phyloP scores from a whole-genome alignment of 2,888 invertebrate genomes.

The Hyposoter didymator region DNA sequence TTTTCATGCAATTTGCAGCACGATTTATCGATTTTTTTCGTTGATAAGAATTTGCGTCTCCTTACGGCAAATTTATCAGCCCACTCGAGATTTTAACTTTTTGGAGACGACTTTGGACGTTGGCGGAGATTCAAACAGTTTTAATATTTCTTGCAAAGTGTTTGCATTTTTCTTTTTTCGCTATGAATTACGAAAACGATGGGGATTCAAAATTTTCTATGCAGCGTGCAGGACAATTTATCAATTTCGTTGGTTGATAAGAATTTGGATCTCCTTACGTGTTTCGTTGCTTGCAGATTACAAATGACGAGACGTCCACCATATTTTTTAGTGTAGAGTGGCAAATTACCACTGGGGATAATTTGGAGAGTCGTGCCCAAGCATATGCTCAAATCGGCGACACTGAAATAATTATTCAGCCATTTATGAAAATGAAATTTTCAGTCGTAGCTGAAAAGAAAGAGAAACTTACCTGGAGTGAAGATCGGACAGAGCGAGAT shows the following conservation, averaged over 20 bases:
- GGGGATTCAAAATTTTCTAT: too few species aligned
- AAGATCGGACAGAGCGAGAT: conserved; percentile 92
- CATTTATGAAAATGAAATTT: background rate
- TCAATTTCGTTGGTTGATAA: too few species aligned
- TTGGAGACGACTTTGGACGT: too few species aligned
- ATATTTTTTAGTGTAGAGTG: conserved; percentile 93
- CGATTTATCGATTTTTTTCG: too few species aligned
- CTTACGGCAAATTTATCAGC: background rate
- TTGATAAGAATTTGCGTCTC: too few species aligned
- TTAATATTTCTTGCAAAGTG: too few species aligned
- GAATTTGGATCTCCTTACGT: conserved; percentile 87
- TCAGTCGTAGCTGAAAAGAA: background rate
- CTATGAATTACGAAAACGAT: too few species aligned
- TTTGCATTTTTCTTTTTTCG: too few species aligned
- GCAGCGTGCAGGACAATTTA: too few species aligned
- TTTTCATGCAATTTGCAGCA: too few species aligned
- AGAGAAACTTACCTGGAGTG: conserved; percentile 90
- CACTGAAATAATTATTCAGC: conserved; percentile 85
- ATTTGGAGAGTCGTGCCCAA: conserved; percentile 99
- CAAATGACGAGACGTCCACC: conserved; percentile 96
- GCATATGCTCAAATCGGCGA: conserved; percentile 96
- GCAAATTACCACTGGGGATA: conserved; percentile 97
- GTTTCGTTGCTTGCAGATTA: conserved; percentile 99
- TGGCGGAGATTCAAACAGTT: too few species aligned
- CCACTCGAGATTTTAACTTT: background rate